phyloP scores from a whole-genome alignment of 2,888 invertebrate species.

The Chalcis sispes region DNA sequence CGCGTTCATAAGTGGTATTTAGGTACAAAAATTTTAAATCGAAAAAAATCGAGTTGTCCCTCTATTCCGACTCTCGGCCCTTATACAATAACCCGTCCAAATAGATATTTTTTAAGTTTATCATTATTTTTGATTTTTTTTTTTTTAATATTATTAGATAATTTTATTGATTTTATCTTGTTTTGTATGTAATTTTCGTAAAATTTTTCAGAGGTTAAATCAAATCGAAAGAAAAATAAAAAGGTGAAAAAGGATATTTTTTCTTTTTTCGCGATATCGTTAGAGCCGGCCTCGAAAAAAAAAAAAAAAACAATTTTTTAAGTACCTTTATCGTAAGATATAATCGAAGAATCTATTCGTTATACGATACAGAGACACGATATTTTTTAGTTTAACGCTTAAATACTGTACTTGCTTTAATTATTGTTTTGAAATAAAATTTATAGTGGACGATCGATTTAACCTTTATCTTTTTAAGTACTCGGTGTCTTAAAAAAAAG shows the following conservation, averaged over 20 bases:
- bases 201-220: background rate
- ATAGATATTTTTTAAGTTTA: conserved; percentile 53
- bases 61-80: conserved; percentile 48
- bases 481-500: no score
- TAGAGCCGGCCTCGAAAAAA: conserved; percentile 56
- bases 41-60: conserved; percentile 34
- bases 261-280: conserved; percentile 2
- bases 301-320: conserved; percentile 36
- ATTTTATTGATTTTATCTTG: conserved; percentile 47
- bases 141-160: conserved; percentile 38
- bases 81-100: conserved; percentile 58
- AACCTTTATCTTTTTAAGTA: background rate
- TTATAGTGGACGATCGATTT: conserved; percentile 11
- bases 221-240: background rate
- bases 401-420: background rate
- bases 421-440: conserved; percentile 28
- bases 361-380: no score
- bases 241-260: background rate
- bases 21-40: conserved; percentile 43
- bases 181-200: conserved; percentile 40
- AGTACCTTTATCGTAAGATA: background rate
- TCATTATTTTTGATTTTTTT: conserved; percentile 43
- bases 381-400: conserved; percentile 26
- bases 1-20: no score
- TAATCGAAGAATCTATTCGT: background rate